A percentile compares a stretch with the other conserved stretches of the same genome.
Evolutionary conservation across 2,888 invertebrate species (phyloP).

Genomic region (Lepidochrysops patricia): DNA sequence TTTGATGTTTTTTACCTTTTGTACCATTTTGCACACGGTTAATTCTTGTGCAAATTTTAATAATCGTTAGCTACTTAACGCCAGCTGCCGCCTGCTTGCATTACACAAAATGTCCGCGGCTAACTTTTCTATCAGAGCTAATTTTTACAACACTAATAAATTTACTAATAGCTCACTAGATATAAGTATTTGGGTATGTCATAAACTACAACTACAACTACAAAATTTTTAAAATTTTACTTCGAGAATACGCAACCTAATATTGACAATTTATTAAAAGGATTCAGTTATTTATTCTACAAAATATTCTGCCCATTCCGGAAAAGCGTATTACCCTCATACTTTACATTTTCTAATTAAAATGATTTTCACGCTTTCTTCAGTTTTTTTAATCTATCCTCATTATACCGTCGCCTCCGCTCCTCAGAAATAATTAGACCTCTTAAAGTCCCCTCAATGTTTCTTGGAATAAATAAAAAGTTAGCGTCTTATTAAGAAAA

Average conservation of each 20-base stretch:
- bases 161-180: no score
- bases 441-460: conserved; percentile 10
- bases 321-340: conserved; percentile 7
- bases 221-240: no score
- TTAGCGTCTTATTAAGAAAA: background rate
- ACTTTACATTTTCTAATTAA: conserved; percentile 19
- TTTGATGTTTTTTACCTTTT: background rate
- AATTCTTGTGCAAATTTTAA: background rate
- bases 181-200: no score
- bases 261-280: background rate
- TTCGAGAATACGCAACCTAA: no score
- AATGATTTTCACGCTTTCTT: conserved; percentile 24
- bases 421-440: conserved; percentile 20
- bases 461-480: conserved; percentile 12
- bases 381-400: conserved; percentile 26
- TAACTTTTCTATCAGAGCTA: background rate
- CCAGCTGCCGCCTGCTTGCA: background rate
- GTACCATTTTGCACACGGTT: background rate
- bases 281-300: background rate
- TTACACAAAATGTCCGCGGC: background rate
- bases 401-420: conserved; percentile 23
- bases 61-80: background rate
- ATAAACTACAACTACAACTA: no score
- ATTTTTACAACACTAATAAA: no score
- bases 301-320: background rate